These are phyloP conservation scores for Nomada goodeniana DNA, from an alignment of 2,888 invertebrate species.

Conservation along the genomic window DNA sequence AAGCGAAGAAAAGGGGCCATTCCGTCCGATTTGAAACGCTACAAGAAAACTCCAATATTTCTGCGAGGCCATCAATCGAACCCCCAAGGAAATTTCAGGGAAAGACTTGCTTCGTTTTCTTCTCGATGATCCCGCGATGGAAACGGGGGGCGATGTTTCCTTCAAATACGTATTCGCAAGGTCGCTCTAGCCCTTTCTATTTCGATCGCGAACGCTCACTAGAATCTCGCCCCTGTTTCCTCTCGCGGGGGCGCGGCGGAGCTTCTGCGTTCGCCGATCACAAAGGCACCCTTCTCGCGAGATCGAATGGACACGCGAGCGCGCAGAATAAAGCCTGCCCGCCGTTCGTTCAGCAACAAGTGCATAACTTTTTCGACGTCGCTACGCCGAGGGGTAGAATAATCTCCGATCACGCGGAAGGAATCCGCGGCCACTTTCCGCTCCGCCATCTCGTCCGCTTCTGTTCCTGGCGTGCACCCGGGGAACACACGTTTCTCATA, in stretches of 20 bases:
- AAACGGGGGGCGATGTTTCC: slow-evolving; percentile 18
- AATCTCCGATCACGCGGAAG: slow-evolving; percentile 60
- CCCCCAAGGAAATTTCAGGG: background rate
- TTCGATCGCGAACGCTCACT: slow-evolving; percentile 1
- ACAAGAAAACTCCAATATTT: background rate
- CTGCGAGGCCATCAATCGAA: slow-evolving; percentile 8
- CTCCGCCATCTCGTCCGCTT: slow-evolving; percentile 28
- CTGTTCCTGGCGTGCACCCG: background rate
- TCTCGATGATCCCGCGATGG: slow-evolving; percentile 2
- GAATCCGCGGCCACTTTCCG: slow-evolving; percentile 49
- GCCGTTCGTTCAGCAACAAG: slow-evolving; percentile 65
- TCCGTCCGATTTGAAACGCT: background rate
- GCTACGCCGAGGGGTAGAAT: slow-evolving; percentile 33
- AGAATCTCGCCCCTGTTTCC: slow-evolving; percentile 16
- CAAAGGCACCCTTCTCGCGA: slow-evolving; percentile 30
- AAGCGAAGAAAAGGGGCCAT: background rate
- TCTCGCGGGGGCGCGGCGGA: slow-evolving; percentile 17
- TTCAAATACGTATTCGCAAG: slow-evolving; percentile 1
- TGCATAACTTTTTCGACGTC: slow-evolving; percentile 60
- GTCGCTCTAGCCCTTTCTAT: background rate
- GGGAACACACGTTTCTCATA: background rate
- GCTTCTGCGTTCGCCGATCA: slow-evolving; percentile 23
- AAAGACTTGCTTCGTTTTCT: slow-evolving; percentile 15
- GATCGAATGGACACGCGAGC: slow-evolving; percentile 54
- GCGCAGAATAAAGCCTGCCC: slow-evolving; percentile 46